Conservation (phyloP, 2,797 vertebrate species). For the Galagoides demidoff region DNA sequence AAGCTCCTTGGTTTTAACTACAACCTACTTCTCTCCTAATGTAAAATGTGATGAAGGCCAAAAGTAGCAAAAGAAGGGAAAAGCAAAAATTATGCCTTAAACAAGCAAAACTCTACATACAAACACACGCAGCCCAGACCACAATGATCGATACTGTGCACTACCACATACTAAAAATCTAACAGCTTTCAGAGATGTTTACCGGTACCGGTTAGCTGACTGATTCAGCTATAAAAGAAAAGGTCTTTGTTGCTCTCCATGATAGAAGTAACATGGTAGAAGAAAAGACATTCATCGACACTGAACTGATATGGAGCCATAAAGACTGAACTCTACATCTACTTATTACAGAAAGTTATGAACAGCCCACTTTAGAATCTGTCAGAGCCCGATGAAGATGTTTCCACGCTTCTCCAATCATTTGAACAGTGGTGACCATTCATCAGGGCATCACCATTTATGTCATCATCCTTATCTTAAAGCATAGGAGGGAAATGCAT, state of each 20-base stretch:
- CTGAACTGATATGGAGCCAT: background rate
- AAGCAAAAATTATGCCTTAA: background rate
- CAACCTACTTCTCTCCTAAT: background rate
- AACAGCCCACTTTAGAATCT: background rate
- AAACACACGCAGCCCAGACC: background rate
- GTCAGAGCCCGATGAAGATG: background rate
- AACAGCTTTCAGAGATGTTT: background rate
- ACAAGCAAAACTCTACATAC: background rate
- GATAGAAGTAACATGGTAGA: background rate
- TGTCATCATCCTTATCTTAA: constrained; percentile 72
- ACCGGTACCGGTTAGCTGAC: background rate
- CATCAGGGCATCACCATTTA: constrained; percentile 71
- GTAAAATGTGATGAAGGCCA: background rate
- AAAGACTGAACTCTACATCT: background rate
- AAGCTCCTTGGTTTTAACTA: background rate
- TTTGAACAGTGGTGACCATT: constrained; percentile 70
- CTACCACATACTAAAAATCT: background rate
- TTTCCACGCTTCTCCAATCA: constrained; percentile 61
- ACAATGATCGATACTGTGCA: background rate
- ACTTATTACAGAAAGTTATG: background rate
- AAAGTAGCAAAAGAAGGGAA: background rate
- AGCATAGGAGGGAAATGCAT: constrained; percentile 62
- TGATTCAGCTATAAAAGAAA: background rate
- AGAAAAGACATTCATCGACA: background rate
- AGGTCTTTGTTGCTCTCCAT: background rate